Evolutionary conservation across 2,888 invertebrate genomes (phyloP).

Genomic region (Nomada ruficornis): DNA sequence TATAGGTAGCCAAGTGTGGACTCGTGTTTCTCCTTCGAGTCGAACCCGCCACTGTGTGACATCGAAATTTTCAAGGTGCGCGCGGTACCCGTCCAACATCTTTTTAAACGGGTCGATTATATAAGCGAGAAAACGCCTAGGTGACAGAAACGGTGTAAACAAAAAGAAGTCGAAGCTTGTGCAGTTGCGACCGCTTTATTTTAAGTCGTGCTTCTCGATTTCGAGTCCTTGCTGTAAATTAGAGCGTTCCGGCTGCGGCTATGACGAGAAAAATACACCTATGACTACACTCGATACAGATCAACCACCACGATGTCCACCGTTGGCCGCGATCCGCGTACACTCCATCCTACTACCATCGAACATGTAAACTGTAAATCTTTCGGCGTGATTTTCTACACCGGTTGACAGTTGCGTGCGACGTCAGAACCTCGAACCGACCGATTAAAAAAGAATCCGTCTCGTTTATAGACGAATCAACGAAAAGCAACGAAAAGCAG

Average conservation of each 20-base stretch:
- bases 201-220: conserved; percentile 18
- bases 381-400: neutral
- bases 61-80: conserved; percentile 70
- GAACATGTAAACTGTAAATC: neutral
- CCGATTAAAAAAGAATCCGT: neutral
- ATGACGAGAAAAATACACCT: conserved; percentile 9
- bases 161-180: conserved; percentile 22
- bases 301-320: neutral
- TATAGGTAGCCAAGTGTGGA: neutral
- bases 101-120: conserved; percentile 76
- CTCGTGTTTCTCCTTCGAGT: neutral
- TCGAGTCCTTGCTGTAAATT: conserved; percentile 28
- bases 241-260: neutral
- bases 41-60: neutral
- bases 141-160: conserved; percentile 15
- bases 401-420: neutral
- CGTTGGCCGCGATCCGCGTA: no score
- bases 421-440: neutral
- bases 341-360: no score
- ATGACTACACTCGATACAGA: neutral
- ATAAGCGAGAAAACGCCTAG: conserved; percentile 66
- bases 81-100: conserved; percentile 60
- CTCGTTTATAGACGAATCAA: conserved; percentile 1
- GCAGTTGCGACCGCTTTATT: conserved; percentile 23
- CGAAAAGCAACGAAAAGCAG: no score